Percentiles rank a stretch among this genome's conserved stretches.
phyloP scores from a whole-genome alignment of 2,113 vertebrate genomes.

The Anolis carolinensis region DNA sequence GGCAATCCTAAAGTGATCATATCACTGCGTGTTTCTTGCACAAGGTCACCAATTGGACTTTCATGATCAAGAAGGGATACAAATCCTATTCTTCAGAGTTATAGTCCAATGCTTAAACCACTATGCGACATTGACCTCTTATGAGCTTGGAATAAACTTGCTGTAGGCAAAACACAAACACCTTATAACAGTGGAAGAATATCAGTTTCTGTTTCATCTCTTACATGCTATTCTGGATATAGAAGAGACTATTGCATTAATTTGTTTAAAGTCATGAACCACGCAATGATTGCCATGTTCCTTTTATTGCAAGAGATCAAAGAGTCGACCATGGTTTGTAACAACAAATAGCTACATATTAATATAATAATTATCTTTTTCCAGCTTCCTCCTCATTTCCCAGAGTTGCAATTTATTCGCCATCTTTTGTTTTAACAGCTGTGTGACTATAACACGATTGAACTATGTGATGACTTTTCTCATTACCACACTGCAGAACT shows the following conservation, averaged over 20 bases:
- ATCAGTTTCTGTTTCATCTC: not conserved
- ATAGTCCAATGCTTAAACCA: too few relatives aligned
- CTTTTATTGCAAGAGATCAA: slow-evolving; percentile 16
- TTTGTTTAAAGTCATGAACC: slow-evolving; percentile 4
- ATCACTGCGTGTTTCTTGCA: too few relatives aligned
- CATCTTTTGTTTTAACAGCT: not conserved
- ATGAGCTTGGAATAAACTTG: not conserved
- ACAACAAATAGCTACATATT: slow-evolving; percentile 7
- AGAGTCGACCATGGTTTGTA: slow-evolving; percentile 17
- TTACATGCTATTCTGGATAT: not conserved
- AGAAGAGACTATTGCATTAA: slow-evolving; percentile 20
- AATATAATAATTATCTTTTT: slow-evolving; percentile 6
- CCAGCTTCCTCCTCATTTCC: not conserved
- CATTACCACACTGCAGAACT: not conserved
- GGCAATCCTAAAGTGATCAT: too few relatives aligned
- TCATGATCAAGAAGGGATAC: too few relatives aligned
- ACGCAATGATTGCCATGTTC: not conserved
- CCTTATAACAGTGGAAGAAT: slow-evolving; percentile 8
- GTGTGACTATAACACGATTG: not conserved
- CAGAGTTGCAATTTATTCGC: not conserved
- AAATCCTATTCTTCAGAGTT: too few relatives aligned
- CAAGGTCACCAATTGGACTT: too few relatives aligned
- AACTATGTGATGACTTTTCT: not conserved
- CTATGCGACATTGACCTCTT: too few relatives aligned
- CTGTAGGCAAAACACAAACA: not conserved